phyloP scores from a whole-genome alignment of 1,140 invertebrate genomes.

The Scaptomyza hsui region DNA sequence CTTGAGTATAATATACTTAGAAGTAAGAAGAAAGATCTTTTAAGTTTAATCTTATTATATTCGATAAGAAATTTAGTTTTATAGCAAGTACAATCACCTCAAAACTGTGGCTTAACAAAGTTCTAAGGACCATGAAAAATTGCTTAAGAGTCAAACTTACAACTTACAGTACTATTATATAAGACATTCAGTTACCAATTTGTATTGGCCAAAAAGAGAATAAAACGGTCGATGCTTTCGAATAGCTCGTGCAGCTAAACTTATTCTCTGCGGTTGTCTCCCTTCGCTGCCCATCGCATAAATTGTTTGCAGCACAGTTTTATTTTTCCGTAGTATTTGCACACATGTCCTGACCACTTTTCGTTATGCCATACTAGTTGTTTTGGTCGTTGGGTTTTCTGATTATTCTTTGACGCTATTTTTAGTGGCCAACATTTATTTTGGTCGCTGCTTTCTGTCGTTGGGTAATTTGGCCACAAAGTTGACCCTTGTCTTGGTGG shows the following conservation, averaged over 20 bases:
- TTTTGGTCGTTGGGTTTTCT: conserved; percentile 50
- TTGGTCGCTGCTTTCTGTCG: conserved; percentile 52
- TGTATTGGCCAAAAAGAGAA: conserved; percentile 18
- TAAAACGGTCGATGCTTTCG: conserved; percentile 14
- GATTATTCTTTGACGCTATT: conserved; percentile 56
- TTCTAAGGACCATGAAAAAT: not conserved
- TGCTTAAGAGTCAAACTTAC: not conserved
- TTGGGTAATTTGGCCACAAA: conserved; percentile 34
- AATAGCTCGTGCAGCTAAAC: conserved; percentile 44
- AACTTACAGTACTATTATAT: not conserved
- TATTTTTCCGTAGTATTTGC: conserved; percentile 19
- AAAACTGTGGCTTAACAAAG: not conserved
- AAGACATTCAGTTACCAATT: not conserved
- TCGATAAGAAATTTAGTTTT: too few species aligned
- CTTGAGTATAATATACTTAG: conserved; percentile 5
- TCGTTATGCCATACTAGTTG: conserved; percentile 42
- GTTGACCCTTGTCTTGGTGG: conserved; percentile 45
- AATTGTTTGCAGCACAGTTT: conserved; percentile 41
- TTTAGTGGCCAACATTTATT: conserved; percentile 72
- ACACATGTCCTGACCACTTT: conserved; percentile 46
- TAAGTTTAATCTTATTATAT: not conserved
- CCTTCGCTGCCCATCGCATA: conserved; percentile 48
- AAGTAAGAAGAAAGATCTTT: not conserved
- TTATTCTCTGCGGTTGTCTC: conserved; percentile 70
- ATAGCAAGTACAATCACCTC: too few species aligned